These are phyloP conservation scores for Balanococcus diminutus DNA, from an alignment of 2,888 invertebrate genomes.

Conservation along the genomic window DNA sequence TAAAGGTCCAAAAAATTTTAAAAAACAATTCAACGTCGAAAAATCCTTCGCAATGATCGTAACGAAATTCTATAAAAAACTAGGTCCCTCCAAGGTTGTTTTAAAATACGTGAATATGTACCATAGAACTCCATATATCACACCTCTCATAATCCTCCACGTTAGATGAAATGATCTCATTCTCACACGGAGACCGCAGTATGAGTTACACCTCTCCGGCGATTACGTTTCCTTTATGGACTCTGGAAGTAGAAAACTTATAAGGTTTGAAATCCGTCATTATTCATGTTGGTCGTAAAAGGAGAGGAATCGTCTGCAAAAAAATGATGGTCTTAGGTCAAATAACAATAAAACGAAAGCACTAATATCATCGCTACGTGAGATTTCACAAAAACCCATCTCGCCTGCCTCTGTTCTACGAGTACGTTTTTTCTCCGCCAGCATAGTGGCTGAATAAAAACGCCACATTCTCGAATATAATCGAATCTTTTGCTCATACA, in stretches of 20 bases:
- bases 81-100: too few species aligned
- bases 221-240: neutral
- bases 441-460: neutral
- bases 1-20: too few species aligned
- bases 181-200: neutral
- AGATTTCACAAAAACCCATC: slow-evolving; percentile 14
- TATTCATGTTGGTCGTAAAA: slow-evolving; percentile 7
- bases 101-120: too few species aligned
- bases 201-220: neutral
- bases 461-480: slow-evolving; percentile 31
- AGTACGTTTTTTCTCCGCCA: neutral
- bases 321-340: slow-evolving; percentile 27
- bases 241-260: neutral
- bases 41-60: too few species aligned
- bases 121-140: too few species aligned
- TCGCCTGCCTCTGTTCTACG: neutral
- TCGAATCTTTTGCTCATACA: neutral
- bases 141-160: too few species aligned
- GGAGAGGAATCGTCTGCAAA: slow-evolving; percentile 15
- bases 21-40: too few species aligned
- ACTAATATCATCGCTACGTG: slow-evolving; percentile 34
- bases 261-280: slow-evolving; percentile 5
- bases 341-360: slow-evolving; percentile 33
- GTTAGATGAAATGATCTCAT: neutral
- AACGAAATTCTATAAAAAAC: too few species aligned